Evolutionary conservation across 1,140 invertebrate genomes (phyloP), one percentile per base, ranked within the genome.

Genomic region (Hypsibius dujardini): DNA sequence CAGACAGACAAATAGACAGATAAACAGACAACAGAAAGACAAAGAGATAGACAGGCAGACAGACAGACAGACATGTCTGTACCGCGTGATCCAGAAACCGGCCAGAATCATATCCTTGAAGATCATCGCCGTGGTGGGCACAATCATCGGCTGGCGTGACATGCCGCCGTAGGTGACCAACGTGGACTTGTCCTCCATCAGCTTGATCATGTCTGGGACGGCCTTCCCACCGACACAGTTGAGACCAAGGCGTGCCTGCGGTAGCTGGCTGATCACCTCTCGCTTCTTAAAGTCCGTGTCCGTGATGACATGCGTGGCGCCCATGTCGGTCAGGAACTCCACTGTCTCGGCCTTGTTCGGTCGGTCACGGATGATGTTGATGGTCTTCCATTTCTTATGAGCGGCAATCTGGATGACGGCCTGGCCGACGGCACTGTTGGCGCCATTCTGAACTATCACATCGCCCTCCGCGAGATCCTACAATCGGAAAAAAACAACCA

Each of bases 91-190:
- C 95, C 95, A 98, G 81, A 90, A 98, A n/a, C 95, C 95, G 78
- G 83, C 80, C 3, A 92, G 82, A 67, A 82, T 81, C 71, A 95
- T 83, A 79, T 97, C 86, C 77, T 78, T 77, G 73, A 79, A 79
- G 2, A 79, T 75, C 2, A 79, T 70, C 69, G 77, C 75, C 62
- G 79, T 79, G 1, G 81, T 81, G 46, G 81, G 79, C 2, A 82
- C 76, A 62, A 77, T 76, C 28, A 96, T 83, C 46, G 94, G 93
- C 77, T 95, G 88, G 72, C 88, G 85, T 0, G 92, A 92, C 95
- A 98, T 98, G 47, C 90, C 95, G 40, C 95, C 95, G 81, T 98
- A 98, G n/a, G 94, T 97, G 0, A 98, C 90, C 83, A 96, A 86
- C 1, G 85, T 81, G 1, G 90, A 88, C 74, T 84, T 82, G 74